Conservation (phyloP, 2,888 invertebrate species). For the Ormyrus labotus region DNA sequence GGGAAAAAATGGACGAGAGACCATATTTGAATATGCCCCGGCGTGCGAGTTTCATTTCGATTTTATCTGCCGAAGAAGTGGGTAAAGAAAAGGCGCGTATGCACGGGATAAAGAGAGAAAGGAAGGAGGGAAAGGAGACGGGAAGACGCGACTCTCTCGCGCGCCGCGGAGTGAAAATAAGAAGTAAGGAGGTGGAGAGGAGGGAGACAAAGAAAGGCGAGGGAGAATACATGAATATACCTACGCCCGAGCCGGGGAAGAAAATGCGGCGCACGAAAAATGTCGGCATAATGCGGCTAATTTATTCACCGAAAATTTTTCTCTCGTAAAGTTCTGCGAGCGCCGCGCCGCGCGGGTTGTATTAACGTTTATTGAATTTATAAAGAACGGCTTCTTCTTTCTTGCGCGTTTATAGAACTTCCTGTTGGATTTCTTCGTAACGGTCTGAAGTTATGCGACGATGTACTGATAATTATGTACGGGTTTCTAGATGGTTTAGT, state of each 20-base stretch:
- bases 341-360: no score
- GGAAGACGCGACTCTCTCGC: slow-evolving; percentile 22
- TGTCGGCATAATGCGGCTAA: slow-evolving; percentile 17
- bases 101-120: slow-evolving; percentile 11
- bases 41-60: slow-evolving; percentile 42
- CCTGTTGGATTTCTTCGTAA: no score
- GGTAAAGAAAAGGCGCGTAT: slow-evolving; percentile 17
- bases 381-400: no score
- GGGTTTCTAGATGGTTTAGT: no score
- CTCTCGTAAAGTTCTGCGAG: not conserved
- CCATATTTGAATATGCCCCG: not conserved
- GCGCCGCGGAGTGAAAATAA: slow-evolving; percentile 31
- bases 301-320: slow-evolving; percentile 35
- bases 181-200: slow-evolving; percentile 19
- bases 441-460: no score
- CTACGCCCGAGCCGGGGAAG: not conserved
- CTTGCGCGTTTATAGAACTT: no score
- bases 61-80: slow-evolving; percentile 22
- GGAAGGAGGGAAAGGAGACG: slow-evolving; percentile 46
- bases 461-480: no score
- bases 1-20: not conserved
- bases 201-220: slow-evolving; percentile 41
- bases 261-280: slow-evolving; percentile 12
- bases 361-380: no score
- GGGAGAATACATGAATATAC: slow-evolving; percentile 47